These are phyloP conservation scores for Mayetiola destructor DNA, from an alignment of 2,888 invertebrate genomes.

Conservation along the genomic window DNA sequence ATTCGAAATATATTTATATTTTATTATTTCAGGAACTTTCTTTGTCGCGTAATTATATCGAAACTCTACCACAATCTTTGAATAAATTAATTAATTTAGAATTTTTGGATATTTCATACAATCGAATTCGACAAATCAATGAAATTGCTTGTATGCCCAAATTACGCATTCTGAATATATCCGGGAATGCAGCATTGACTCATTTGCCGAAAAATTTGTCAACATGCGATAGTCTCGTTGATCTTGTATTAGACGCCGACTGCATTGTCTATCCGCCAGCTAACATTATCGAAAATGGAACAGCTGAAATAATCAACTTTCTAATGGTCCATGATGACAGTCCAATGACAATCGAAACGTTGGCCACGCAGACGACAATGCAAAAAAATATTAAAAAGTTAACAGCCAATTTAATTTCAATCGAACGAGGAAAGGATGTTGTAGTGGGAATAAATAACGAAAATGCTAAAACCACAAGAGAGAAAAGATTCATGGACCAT, in stretches of 20 bases:
- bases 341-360: neutral
- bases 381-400: neutral
- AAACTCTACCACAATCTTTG: slow-evolving; percentile 52
- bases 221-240: slow-evolving; percentile 44
- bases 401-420: neutral
- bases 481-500: slow-evolving; percentile 15
- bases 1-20: too few species aligned
- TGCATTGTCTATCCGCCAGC: slow-evolving; percentile 50
- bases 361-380: neutral
- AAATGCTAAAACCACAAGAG: slow-evolving; percentile 14
- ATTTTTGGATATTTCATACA: slow-evolving; percentile 55
- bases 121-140: slow-evolving; percentile 42
- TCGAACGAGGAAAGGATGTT: neutral
- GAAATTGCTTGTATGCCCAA: slow-evolving; percentile 35
- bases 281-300: slow-evolving; percentile 44
- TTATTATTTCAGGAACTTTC: slow-evolving; percentile 58
- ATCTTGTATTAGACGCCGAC: slow-evolving; percentile 46
- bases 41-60: slow-evolving; percentile 55
- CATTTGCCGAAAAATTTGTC: slow-evolving; percentile 51
- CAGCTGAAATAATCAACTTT: slow-evolving; percentile 49
- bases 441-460: neutral
- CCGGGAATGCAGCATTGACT: slow-evolving; percentile 43
- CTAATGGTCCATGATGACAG: slow-evolving; percentile 39
- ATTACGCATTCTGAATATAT: slow-evolving; percentile 46
- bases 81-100: slow-evolving; percentile 46